A percentile compares a stretch with the other conserved stretches of the same genome.
Conservation (phyloP, 35 echinoderm and acorn worm species). For the Hemicentrotus pulcherrimus region DNA sequence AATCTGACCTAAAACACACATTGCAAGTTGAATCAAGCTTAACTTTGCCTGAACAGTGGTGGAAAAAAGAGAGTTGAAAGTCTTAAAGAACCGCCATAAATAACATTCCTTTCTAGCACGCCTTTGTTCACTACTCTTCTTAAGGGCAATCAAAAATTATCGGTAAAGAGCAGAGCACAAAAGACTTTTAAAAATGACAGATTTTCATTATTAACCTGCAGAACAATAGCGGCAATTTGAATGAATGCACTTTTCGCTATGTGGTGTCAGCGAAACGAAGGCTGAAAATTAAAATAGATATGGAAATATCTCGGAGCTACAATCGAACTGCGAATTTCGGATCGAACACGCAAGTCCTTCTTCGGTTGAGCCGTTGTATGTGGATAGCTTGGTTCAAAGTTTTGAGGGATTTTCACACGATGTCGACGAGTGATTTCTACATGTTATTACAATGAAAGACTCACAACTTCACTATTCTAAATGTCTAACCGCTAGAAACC, state of each 20-base stretch:
- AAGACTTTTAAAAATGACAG: constrained; percentile 28
- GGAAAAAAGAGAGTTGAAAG: neutral
- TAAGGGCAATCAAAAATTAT: constrained; percentile 12
- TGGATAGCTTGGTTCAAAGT: neutral
- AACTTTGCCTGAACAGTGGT: neutral
- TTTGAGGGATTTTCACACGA: neutral
- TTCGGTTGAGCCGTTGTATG: neutral
- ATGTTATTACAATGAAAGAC: neutral
- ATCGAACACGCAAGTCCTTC: neutral
- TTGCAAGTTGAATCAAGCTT: constrained; percentile 20
- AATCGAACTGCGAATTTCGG: neutral
- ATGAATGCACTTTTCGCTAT: constrained; percentile 32
- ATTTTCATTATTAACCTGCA: constrained; percentile 23
- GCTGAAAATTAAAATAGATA: neutral
- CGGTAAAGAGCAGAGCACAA: constrained; percentile 8
- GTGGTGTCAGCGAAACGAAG: neutral
- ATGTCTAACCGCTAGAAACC: neutral
- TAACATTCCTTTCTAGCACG: constrained; percentile 24
- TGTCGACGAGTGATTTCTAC: neutral
- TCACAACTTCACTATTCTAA: neutral
- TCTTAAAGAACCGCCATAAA: constrained; percentile 30
- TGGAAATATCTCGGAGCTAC: neutral
- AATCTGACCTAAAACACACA: constrained; percentile 56
- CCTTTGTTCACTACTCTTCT: neutral
- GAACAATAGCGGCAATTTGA: neutral